Conservation (phyloP, 2,113 vertebrate genomes). For the Heteronetta atricapilla region DNA sequence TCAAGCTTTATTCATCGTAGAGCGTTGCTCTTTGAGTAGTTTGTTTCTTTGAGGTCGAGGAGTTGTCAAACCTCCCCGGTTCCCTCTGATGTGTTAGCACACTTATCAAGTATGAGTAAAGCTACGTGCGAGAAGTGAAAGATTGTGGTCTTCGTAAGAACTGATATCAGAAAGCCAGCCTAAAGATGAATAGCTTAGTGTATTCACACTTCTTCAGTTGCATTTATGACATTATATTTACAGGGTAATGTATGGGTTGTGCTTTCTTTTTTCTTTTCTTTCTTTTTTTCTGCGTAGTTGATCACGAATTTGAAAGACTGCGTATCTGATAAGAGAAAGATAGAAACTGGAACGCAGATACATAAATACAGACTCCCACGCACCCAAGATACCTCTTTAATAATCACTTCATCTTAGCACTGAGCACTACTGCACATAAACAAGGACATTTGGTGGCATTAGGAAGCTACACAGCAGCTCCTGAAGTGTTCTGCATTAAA, state of each 20-base stretch:
- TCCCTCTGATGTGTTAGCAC: conserved; percentile 17
- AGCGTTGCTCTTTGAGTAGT: background rate
- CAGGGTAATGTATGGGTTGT: background rate
- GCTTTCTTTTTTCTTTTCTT: background rate
- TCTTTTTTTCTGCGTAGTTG: background rate
- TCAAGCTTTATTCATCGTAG: background rate
- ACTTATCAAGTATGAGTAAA: background rate
- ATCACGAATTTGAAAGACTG: background rate
- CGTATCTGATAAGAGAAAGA: background rate
- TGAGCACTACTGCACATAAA: background rate
- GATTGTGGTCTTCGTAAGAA: conserved; percentile 50
- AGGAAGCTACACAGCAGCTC: background rate
- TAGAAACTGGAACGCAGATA: background rate
- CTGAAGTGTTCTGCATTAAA: background rate
- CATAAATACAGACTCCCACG: background rate
- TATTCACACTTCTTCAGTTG: background rate
- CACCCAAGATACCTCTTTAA: background rate
- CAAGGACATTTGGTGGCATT: background rate
- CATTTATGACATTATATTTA: background rate
- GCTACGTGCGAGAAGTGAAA: conserved; percentile 26
- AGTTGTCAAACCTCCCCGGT: background rate
- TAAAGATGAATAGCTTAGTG: background rate
- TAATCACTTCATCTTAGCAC: background rate
- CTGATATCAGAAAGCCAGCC: background rate
- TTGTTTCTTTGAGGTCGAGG: conserved; percentile 18